Percentiles rank a stretch among this genome's conserved stretches.
Evolutionary conservation across 2,797 vertebrate species (phyloP).

Genomic region (Melanotaenia maccullochi): DNA sequence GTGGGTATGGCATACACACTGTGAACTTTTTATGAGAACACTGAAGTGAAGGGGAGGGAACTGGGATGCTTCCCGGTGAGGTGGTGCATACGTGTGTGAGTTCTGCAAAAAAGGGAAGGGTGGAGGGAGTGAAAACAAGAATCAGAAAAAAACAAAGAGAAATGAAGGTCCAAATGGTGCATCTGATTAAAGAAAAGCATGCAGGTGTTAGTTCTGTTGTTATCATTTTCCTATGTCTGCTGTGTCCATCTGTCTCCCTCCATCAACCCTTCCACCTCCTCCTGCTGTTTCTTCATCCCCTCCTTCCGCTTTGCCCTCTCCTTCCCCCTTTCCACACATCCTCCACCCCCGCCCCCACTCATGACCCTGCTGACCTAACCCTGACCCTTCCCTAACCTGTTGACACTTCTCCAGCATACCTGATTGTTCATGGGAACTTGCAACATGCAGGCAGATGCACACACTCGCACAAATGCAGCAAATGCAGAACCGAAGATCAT

Average conservation of each 20-base stretch:
- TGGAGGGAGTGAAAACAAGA: slow-evolving; percentile 22
- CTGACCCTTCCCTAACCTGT: slow-evolving; percentile 72
- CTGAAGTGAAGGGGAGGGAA: slow-evolving; percentile 2
- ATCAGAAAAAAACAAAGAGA: slow-evolving; percentile 1
- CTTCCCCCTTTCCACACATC: slow-evolving; percentile 30
- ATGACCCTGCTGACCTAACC: slow-evolving; percentile 68
- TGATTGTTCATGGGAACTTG: slow-evolving; percentile 80
- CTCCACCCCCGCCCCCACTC: slow-evolving; percentile 20
- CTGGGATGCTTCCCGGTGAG: slow-evolving; percentile 33
- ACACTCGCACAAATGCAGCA: slow-evolving; percentile 9
- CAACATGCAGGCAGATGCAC: slow-evolving; percentile 17
- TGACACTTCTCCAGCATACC: slow-evolving; percentile 75
- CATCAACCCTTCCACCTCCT: slow-evolving; percentile 62
- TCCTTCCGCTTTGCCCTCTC: slow-evolving; percentile 45
- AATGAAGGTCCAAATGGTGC: slow-evolving; percentile 43
- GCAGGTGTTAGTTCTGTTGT: slow-evolving; percentile 51
- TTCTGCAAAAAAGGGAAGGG: background rate
- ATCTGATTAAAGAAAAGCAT: slow-evolving; percentile 56
- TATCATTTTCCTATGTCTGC: slow-evolving; percentile 61
- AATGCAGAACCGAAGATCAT: background rate
- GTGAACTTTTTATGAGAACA: background rate
- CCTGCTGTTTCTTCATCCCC: slow-evolving; percentile 29
- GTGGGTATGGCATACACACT: slow-evolving; percentile 3
- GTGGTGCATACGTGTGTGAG: background rate
- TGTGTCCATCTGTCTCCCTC: slow-evolving; percentile 75